phyloP scores from a whole-genome alignment of 2,888 invertebrate species.

The Hylaea fasciaria region DNA sequence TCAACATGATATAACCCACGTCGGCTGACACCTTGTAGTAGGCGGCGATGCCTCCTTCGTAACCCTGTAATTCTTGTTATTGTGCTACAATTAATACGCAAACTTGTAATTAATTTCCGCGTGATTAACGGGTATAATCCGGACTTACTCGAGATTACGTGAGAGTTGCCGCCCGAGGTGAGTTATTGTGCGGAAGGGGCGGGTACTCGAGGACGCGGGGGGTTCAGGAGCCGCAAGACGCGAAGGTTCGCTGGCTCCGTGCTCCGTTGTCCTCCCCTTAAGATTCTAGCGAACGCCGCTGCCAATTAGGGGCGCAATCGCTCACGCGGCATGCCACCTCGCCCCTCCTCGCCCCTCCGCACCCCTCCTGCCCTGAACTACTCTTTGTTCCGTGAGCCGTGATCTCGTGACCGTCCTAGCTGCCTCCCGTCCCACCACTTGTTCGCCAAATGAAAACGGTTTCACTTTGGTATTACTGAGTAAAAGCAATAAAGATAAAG shows the following conservation, averaged over 20 bases:
- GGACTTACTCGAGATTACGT: constrained; percentile 83
- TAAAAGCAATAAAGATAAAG: constrained; percentile 69
- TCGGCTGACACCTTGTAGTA: constrained; percentile 18
- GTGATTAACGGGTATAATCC: constrained; percentile 84
- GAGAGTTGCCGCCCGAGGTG: constrained; percentile 74
- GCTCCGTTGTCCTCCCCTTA: constrained; percentile 81
- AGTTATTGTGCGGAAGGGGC: constrained; percentile 73
- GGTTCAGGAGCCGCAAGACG: constrained; percentile 66
- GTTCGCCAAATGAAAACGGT: constrained; percentile 80
- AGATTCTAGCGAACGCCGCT: constrained; percentile 85
- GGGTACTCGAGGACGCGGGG: constrained; percentile 44
- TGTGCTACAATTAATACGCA: constrained; percentile 83
- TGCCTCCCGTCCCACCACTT: constrained; percentile 69
- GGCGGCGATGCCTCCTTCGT: constrained; percentile 51
- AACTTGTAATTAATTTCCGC: constrained; percentile 84
- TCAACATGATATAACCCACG: not conserved
- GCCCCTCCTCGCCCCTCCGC: constrained; percentile 51
- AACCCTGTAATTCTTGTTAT: constrained; percentile 75
- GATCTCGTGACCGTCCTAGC: constrained; percentile 57
- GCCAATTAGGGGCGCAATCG: constrained; percentile 85
- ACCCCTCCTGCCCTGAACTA: constrained; percentile 57
- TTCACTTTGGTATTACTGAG: constrained; percentile 75
- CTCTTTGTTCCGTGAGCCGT: constrained; percentile 72
- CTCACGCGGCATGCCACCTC: constrained; percentile 77
- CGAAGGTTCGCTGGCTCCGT: constrained; percentile 69